These are phyloP conservation scores for Poecilia velifera DNA, from an alignment of 2,797 vertebrate species.

Conservation along the genomic window DNA sequence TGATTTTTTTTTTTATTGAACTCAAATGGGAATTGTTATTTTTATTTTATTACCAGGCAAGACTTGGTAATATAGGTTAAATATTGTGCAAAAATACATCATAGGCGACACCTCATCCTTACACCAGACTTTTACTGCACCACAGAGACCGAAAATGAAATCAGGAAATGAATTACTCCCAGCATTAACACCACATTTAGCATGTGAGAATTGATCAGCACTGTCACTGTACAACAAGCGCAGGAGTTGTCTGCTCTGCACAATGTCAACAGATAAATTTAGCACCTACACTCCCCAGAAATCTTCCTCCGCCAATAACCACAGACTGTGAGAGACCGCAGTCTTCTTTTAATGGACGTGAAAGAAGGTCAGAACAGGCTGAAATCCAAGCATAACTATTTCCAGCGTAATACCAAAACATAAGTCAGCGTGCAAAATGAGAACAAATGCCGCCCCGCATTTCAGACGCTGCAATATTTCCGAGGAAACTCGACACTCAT, in stretches of 20 bases:
- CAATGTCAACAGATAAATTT: conserved; percentile 38
- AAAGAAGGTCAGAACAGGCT: conserved; percentile 56
- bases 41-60: not conserved
- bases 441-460: conserved; percentile 78
- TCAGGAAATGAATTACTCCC: not conserved
- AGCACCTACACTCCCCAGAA: conserved; percentile 17
- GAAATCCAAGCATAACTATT: conserved; percentile 83
- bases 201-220: not conserved
- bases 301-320: conserved; percentile 28
- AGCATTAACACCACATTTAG: not conserved
- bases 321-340: conserved; percentile 24
- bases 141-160: not conserved
- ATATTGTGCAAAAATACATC: not conserved
- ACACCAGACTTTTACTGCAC: not conserved
- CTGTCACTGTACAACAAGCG: not conserved
- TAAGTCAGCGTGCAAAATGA: conserved; percentile 82
- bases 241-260: too few relatives aligned
- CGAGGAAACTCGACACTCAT: conserved; percentile 82
- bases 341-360: conserved; percentile 49
- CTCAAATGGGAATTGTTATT: not conserved
- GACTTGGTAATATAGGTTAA: not conserved
- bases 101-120: not conserved
- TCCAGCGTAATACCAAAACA: conserved; percentile 75
- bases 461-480: conserved; percentile 78
- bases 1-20: not conserved